Evolutionary conservation across 2,797 vertebrate genomes (phyloP).

Genomic region (Sebastes vulpes): DNA sequence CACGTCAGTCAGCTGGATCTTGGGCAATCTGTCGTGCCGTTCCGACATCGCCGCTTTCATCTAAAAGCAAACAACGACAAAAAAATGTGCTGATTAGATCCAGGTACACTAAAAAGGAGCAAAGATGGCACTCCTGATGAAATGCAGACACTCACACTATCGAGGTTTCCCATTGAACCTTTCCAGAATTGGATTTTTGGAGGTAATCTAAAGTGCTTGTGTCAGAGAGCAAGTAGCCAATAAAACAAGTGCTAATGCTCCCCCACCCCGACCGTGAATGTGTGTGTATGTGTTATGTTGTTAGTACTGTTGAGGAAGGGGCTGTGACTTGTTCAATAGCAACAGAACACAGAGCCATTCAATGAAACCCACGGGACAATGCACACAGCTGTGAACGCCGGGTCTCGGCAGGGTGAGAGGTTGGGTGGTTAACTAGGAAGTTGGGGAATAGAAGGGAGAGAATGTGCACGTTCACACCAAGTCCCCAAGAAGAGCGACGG

Average conservation of each 20-base stretch:
- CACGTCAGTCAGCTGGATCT: constrained; percentile 13
- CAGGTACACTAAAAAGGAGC: background rate
- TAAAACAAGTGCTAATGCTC: constrained; percentile 45
- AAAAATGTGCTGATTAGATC: background rate
- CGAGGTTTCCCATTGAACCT: background rate
- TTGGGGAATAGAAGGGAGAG: constrained; percentile 4
- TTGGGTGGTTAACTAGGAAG: constrained; percentile 41
- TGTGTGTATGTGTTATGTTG: constrained; percentile 34
- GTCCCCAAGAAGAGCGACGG: too few relatives aligned
- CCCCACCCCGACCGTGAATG: background rate
- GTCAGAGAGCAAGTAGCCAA: constrained; percentile 42
- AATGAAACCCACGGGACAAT: constrained; percentile 47
- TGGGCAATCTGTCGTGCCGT: background rate
- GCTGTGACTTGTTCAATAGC: constrained; percentile 55
- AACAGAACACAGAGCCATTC: constrained; percentile 36
- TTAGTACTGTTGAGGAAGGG: constrained; percentile 44
- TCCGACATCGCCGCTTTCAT: background rate
- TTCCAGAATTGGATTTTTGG: constrained; percentile 33
- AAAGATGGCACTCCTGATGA: background rate
- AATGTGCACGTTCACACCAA: constrained; percentile 10
- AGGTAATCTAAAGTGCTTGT: constrained; percentile 21
- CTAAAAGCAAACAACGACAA: background rate
- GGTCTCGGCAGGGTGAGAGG: constrained; percentile 18
- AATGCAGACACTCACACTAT: constrained; percentile 11
- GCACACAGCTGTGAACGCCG: constrained; percentile 43